Evolutionary conservation across 2,888 invertebrate genomes (phyloP), one percentile per base, ranked within the genome.

Genomic region (Siphonodentalium dalli): DNA sequence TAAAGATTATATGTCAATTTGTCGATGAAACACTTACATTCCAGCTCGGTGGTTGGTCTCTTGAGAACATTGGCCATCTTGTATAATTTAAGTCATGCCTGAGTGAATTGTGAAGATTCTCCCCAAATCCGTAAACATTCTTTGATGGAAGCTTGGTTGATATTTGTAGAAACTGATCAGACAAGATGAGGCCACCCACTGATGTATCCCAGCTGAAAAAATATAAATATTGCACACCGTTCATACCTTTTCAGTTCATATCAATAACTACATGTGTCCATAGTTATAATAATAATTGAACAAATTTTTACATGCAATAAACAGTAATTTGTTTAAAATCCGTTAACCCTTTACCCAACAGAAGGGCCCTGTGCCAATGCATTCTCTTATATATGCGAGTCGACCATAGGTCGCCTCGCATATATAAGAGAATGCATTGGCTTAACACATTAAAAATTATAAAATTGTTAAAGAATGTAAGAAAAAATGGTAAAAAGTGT

Each of bases 91-190:
- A 63, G 46, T 72, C 67, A 51, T 83, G 83, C 33, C 69, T 63
- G 60, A 83, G 77, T 1, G 72, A 64, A 0, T 58, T 55, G 54
- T 82, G 82, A 5, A 72, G 68, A 62, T 83, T 78, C 61, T 84
- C 84, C 3, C 83, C 83, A 51, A 84, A 72, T 0, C 84, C 84
- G 61, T 82, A 84, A 11, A 80, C 65, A 62, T 83, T 77, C 11
- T 56, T 53, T 3, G 79, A 75, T 1, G 82, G 79, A 6, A 84
- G 67, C 37, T 63, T 65, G 24, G 80, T 79, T 2, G 80, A 68
- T 3, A 84, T 69, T 64, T 83, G 83, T 2, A 84, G 66, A 58
- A 79, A 84, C 68, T 84, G 83, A 55, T 84, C 77, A 2, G 82
- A 75, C 61, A 82, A 80, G 1, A 79, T 73, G 20, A 84, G 71